Base-by-base conservation (phyloP, 2,797 vertebrate genomes). In the Nasua narica region DNA sequence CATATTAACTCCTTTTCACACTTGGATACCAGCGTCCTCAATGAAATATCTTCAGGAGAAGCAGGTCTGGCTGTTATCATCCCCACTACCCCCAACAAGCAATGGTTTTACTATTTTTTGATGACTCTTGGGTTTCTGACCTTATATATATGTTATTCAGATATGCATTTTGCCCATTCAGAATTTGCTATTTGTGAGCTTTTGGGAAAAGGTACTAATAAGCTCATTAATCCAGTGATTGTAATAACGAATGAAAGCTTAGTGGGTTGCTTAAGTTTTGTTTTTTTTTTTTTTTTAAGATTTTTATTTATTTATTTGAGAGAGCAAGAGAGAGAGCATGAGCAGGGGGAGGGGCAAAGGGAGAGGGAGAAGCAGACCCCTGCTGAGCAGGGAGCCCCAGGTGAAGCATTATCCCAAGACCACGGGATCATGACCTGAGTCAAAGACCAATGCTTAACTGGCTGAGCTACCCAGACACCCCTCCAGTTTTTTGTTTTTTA, bases 11-110 rank as follows among this genome's bases (percentile, higher is more conserved):
- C 18, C 23, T 72, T 78, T 93, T 82, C 21, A n/a, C 2, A 78
- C 90, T 67, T 40, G 1, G 27, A 9, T 77, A 62, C 50, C 15
- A 79, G 19, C 29, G 1, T 13, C 27, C 58, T 82, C 37, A 72
- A 18, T 77, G 16, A 79, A 89, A 82, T 76, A 27, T 60, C 32
- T 89, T 91, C 19, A 74, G 67, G 23, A 82, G 18, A 96, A 35
- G 2, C 5, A 43, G 7, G 1, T 3, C 27, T 92, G 27, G 3
- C 18, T 88, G 32, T 56, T 58, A 43, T 21, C 15, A 32, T 58
- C 3, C 2, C 2, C 2, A 16, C 14, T 7, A 7, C 5, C 2
- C 9, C 1, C 15, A 83, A 16, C 2, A 35, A 76, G 3, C 7
- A 83, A 46, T 69, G 37, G 35, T 40, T 78, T 62, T 88, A 52